A percentile compares a stretch with the other conserved stretches of the same genome.
These are phyloP conservation scores for Hypothenemus hampei DNA, from an alignment of 1,140 invertebrate genomes.

Conservation along the genomic window DNA sequence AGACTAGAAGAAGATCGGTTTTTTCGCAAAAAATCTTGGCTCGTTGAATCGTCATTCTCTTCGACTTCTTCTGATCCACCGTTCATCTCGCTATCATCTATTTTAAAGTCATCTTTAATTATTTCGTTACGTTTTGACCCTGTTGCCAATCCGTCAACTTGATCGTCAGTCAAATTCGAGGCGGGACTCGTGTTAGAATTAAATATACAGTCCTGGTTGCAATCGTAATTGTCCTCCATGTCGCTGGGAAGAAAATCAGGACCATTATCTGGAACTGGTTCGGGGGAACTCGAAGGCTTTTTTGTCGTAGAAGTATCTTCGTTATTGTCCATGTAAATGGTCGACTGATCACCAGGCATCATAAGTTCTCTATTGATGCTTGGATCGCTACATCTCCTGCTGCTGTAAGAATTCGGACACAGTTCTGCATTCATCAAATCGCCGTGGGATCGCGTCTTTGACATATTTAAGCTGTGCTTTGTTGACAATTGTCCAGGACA, in stretches of 20 bases:
- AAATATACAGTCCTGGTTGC: conserved; percentile 37
- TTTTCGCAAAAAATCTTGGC: no score
- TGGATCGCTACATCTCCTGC: conserved; percentile 75
- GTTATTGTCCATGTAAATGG: neutral
- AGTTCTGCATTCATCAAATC: conserved; percentile 58
- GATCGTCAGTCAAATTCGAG: conserved; percentile 21
- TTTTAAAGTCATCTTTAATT: neutral
- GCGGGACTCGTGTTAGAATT: conserved; percentile 13
- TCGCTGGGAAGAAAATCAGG: conserved; percentile 30
- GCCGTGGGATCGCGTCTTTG: conserved; percentile 75
- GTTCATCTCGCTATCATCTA: neutral
- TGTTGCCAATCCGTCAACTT: conserved; percentile 23
- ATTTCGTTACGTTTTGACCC: neutral
- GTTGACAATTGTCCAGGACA: conserved; percentile 34
- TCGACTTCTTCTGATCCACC: neutral
- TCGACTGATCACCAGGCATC: neutral
- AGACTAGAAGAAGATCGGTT: conserved; percentile 12
- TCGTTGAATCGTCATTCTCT: neutral
- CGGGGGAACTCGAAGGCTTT: neutral
- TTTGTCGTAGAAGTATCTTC: no score
- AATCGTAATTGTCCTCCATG: conserved; percentile 30
- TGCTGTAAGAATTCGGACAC: conserved; percentile 39
- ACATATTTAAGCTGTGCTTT: conserved; percentile 48
- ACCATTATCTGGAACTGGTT: conserved; percentile 1
- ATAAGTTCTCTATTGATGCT: conserved; percentile 62